Evolutionary conservation across 2,113 vertebrate genomes (phyloP), one percentile per base, ranked within the genome.

Genomic region (Ceuthmochares aereus): DNA sequence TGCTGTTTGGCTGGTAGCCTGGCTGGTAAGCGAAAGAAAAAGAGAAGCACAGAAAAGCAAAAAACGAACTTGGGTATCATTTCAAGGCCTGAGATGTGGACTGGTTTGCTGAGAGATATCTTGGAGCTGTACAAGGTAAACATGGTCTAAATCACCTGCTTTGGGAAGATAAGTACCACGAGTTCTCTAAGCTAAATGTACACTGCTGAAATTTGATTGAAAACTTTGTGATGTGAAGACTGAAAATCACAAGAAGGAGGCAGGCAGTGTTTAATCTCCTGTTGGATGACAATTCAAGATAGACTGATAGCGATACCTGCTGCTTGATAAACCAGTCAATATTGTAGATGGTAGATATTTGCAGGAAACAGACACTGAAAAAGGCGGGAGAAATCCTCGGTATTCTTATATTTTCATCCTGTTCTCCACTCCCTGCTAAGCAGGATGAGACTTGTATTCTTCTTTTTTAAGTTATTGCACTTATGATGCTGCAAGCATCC

Each of bases 251-350:
- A 87, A 97, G 96, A 32, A 97, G 75, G 60, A 96, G 86, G 93
- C 97, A 97, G 96, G 94, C 86, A 87, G 95, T 6, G 0, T 89
- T 98, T 97, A 97, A 98, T 98, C 98, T 98, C 87, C 96, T 88
- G 95, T 72, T 87, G 97, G 97, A 96, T 98, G 98, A 98, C 97
- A 96, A 92, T 93, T 96, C 93, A 51, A 97, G 98, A 97, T 98
- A 97, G 93, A 94, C 96, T 62, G 97, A 98, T 97, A 93, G 95
- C 95, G 97, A 97, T 93, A 94, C 96, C 96, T 93, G 90, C 95
- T 40, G 76, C 92, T 96, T 77, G 97, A 98, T 96, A 97, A 97
- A 95, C 84, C 90, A 97, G 97, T 98, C 98, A 97, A 95, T 97
- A 97, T 26, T 86, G 90, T 47, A 97, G 97, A 97, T 92, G 84